These are phyloP conservation scores for Willowsia nigromaculata DNA, from an alignment of 2,888 invertebrate genomes.

Conservation along the genomic window DNA sequence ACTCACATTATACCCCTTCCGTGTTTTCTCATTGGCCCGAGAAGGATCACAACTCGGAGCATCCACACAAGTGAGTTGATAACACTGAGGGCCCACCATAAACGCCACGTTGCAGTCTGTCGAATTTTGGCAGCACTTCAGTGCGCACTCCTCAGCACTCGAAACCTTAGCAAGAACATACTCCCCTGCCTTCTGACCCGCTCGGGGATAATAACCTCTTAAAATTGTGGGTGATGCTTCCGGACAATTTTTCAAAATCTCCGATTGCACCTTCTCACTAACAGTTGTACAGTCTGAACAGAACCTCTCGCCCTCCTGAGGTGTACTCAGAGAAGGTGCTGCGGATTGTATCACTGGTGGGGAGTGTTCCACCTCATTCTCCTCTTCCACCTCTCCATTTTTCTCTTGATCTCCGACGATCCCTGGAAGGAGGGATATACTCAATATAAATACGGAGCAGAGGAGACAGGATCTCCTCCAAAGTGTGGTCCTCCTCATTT, in stretches of 20 bases:
- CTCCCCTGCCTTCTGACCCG: constrained; percentile 81
- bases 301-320: background rate
- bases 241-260: constrained; percentile 50
- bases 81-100: constrained; percentile 88
- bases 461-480: no score
- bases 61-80: constrained; percentile 81
- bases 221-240: constrained; percentile 58
- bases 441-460: no score
- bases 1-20: constrained; percentile 46
- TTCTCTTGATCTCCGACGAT: background rate
- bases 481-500: no score
- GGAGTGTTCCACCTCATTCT: background rate
- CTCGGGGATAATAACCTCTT: constrained; percentile 77
- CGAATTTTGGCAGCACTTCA: constrained; percentile 85
- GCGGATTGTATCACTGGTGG: no score
- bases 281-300: background rate
- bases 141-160: constrained; percentile 85
- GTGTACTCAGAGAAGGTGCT: background rate
- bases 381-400: background rate
- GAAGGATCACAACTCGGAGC: constrained; percentile 46
- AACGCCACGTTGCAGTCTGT: constrained; percentile 88
- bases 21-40: background rate
- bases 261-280: background rate
- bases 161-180: constrained; percentile 83
- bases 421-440: background rate